These are phyloP conservation scores for Caradrina kadenii DNA, from an alignment of 2,888 invertebrate species.

Conservation along the genomic window DNA sequence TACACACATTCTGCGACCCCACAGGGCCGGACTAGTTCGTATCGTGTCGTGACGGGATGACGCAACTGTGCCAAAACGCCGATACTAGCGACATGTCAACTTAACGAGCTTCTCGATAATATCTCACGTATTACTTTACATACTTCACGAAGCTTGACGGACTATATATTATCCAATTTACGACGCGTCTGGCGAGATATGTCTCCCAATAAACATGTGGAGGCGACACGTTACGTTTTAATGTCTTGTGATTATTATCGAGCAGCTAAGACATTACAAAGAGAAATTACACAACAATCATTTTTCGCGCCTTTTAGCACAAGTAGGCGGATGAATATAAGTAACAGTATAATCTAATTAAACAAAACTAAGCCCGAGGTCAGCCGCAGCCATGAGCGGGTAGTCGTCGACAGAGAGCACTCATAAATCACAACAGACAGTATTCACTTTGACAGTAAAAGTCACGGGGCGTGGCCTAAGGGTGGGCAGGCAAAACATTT, in stretches of 20 bases:
- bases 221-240: constrained; percentile 2
- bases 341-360: not conserved
- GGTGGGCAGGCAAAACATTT: constrained; percentile 7
- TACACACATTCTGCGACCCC: not conserved
- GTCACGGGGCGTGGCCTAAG: not conserved
- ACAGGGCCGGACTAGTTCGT: constrained; percentile 21
- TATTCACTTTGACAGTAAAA: constrained; percentile 1
- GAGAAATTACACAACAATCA: not conserved
- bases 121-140: constrained; percentile 41
- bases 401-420: not conserved
- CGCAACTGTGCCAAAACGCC: constrained; percentile 24
- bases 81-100: constrained; percentile 1
- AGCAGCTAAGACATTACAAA: constrained; percentile 1
- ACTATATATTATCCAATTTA: constrained; percentile 44
- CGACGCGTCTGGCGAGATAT: constrained; percentile 36
- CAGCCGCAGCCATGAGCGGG: not conserved
- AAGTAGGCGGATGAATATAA: too few relatives aligned
- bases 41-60: not conserved
- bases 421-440: constrained; percentile 5
- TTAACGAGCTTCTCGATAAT: constrained; percentile 34
- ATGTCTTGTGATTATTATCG: constrained; percentile 1
- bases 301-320: not conserved
- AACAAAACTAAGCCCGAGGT: not conserved
- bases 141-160: constrained; percentile 18
- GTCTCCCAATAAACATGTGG: constrained; percentile 42